Conservation (phyloP, 2,888 invertebrate species). For the Drosophila birchii region DNA sequence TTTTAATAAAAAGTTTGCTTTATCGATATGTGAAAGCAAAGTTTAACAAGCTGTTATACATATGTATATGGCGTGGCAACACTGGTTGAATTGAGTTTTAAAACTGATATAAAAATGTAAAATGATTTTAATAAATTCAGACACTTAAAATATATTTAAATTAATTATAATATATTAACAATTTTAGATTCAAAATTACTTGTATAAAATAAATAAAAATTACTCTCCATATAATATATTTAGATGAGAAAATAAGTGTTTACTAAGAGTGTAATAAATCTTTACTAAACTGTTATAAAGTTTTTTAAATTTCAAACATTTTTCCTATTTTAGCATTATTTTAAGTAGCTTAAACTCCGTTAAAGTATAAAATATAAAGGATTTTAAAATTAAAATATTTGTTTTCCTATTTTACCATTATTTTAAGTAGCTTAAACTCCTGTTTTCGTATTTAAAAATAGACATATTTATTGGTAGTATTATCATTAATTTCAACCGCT, state of each 20-base stretch:
- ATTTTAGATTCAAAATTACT: no score
- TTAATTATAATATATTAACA: no score
- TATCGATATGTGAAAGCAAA: neutral
- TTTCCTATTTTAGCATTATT: neutral
- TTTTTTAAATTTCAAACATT: neutral
- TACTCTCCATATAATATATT: neutral
- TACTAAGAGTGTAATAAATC: neutral
- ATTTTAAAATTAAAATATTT: neutral
- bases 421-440: no score
- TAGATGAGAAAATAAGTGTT: no score
- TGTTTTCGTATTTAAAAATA: conserved; percentile 65
- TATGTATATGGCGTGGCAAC: neutral
- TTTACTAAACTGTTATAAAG: neutral
- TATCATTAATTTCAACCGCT: conserved; percentile 65
- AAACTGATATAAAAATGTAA: neutral
- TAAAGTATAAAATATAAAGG: no score
- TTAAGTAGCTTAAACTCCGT: no score
- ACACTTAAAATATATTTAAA: neutral
- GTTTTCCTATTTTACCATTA: neutral
- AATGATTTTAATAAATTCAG: neutral
- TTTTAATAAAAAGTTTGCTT: no score
- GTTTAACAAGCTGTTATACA: neutral
- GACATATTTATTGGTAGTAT: conserved; percentile 60
- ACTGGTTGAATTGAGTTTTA: neutral
- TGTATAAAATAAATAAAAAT: neutral